These are phyloP conservation scores for Eupristina koningsbergeri DNA, from an alignment of 1,140 invertebrate genomes.

Conservation along the genomic window DNA sequence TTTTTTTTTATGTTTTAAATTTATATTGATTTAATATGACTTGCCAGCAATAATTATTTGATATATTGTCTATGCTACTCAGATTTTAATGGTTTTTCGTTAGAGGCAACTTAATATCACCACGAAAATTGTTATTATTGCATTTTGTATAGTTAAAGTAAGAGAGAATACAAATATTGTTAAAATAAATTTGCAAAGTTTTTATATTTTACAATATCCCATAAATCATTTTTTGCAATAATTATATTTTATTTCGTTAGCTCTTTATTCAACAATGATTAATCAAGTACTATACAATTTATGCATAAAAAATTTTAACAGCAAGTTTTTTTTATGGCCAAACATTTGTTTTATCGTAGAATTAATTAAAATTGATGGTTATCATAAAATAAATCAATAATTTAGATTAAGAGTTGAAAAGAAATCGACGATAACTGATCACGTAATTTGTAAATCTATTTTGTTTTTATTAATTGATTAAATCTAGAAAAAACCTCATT, in stretches of 20 bases:
- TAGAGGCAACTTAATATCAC: background rate
- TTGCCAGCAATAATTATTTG: background rate
- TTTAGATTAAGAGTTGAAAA: too few relatives aligned
- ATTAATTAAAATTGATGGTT: too few relatives aligned
- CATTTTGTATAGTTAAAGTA: too few relatives aligned
- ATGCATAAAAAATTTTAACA: background rate
- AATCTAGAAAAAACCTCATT: too few relatives aligned
- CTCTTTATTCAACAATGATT: conserved; percentile 16
- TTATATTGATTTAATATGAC: background rate
- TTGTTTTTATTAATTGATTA: too few relatives aligned
- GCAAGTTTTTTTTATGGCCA: too few relatives aligned
- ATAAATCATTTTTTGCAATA: conserved; percentile 35
- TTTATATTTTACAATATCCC: background rate
- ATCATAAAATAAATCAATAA: too few relatives aligned
- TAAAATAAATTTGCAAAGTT: background rate
- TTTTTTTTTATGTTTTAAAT: background rate
- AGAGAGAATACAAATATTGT: conserved; percentile 14
- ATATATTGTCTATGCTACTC: too few relatives aligned
- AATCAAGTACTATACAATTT: background rate
- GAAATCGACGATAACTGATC: too few relatives aligned
- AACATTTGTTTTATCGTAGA: too few relatives aligned
- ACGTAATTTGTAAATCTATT: too few relatives aligned
- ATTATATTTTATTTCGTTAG: background rate
- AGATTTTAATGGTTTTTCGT: conserved; percentile 31
- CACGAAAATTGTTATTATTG: conserved; percentile 13